phyloP scores from a whole-genome alignment of 1,140 invertebrate species.

The Brachionus sp. region DNA sequence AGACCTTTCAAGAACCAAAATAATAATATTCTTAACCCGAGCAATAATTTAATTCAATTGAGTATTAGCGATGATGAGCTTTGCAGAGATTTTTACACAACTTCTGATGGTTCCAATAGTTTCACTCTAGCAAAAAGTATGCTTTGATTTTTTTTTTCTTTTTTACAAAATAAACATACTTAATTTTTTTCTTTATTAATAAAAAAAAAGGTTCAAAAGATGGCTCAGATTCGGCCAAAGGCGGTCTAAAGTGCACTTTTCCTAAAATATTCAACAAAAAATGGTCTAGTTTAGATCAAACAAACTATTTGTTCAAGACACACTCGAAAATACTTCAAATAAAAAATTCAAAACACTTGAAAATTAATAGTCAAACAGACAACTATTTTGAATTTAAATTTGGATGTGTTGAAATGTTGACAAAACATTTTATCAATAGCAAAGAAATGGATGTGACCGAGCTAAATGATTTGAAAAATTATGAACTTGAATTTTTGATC shows the following conservation, averaged over 20 bases:
- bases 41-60: conserved; percentile 1
- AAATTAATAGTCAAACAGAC: not conserved
- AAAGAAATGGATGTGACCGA: not conserved
- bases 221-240: not conserved
- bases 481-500: not conserved
- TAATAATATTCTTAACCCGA: conserved; percentile 25
- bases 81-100: conserved; percentile 18
- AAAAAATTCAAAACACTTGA: not conserved
- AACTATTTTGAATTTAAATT: not conserved
- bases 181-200: not conserved
- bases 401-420: not conserved
- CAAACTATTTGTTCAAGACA: not conserved
- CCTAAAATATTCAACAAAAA: conserved; percentile 30
- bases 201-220: conserved; percentile 3
- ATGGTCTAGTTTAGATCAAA: conserved; percentile 29
- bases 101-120: not conserved
- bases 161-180: no score
- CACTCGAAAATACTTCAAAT: not conserved
- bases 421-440: not conserved
- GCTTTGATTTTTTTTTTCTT: not conserved
- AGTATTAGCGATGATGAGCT: conserved; percentile 31
- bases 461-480: not conserved
- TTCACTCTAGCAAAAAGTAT: conserved; percentile 3
- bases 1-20: conserved; percentile 8
- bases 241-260: conserved; percentile 4